Percentiles rank a stretch among this genome's conserved stretches.
Conservation (phyloP, 1,140 invertebrate genomes). For the Cotesia typhae region DNA sequence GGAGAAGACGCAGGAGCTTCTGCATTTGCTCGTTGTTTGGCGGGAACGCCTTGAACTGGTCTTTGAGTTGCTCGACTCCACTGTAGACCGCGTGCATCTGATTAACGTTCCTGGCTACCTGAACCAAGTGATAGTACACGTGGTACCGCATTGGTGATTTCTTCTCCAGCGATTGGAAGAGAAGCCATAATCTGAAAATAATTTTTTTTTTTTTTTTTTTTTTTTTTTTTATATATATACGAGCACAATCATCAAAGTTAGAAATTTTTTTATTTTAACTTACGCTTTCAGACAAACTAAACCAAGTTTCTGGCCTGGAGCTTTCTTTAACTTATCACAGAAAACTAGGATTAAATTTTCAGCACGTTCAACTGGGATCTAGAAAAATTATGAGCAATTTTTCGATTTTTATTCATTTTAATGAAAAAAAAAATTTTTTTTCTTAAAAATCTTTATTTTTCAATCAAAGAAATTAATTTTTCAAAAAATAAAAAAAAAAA, state of each 20-base stretch:
- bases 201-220: slow-evolving; percentile 34
- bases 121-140: slow-evolving; percentile 90
- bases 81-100: slow-evolving; percentile 84
- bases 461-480: no score
- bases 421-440: no score
- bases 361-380: slow-evolving; percentile 86
- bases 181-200: slow-evolving; percentile 74
- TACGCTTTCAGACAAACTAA: slow-evolving; percentile 82
- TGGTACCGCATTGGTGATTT: slow-evolving; percentile 87
- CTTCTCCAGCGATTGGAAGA: slow-evolving; percentile 91
- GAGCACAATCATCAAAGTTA: no score
- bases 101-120: slow-evolving; percentile 87
- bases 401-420: no score
- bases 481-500: no score
- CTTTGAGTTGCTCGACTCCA: slow-evolving; percentile 82
- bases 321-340: slow-evolving; percentile 93
- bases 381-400: slow-evolving; percentile 8
- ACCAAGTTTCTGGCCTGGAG: slow-evolving; percentile 83
- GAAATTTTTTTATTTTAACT: slow-evolving; percentile 12
- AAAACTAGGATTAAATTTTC: slow-evolving; percentile 91
- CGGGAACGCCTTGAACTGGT: slow-evolving; percentile 83
- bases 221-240: not conserved
- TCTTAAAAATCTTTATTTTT: no score
- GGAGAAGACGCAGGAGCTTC: slow-evolving; percentile 86
- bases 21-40: slow-evolving; percentile 92